Conservation (phyloP, 2,113 vertebrate species). For the Dipodomys merriami region DNA sequence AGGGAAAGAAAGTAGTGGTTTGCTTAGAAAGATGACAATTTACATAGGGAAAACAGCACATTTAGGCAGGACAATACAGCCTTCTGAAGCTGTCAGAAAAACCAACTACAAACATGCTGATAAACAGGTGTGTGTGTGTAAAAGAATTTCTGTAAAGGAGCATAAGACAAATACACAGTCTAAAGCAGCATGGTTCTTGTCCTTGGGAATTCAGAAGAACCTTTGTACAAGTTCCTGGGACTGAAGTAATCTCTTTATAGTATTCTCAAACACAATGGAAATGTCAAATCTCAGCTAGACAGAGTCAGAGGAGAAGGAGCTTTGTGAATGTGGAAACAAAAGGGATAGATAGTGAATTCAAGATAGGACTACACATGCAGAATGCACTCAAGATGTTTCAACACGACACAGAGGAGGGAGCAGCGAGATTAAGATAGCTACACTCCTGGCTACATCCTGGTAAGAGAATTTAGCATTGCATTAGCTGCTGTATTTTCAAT, state of each 20-base stretch:
- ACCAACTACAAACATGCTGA: slow-evolving; percentile 84
- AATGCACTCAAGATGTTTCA: slow-evolving; percentile 75
- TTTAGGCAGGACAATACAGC: slow-evolving; percentile 76
- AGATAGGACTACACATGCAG: slow-evolving; percentile 77
- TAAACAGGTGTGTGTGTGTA: slow-evolving; percentile 59
- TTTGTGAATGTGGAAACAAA: not conserved
- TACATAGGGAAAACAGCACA: slow-evolving; percentile 81
- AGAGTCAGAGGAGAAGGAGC: not conserved
- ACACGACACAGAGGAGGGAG: slow-evolving; percentile 72
- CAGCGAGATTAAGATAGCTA: not conserved
- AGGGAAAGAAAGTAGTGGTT: slow-evolving; percentile 84
- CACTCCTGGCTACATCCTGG: slow-evolving; percentile 27
- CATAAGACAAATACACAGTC: slow-evolving; percentile 79
- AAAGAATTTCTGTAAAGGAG: slow-evolving; percentile 81
- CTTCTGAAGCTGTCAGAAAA: slow-evolving; percentile 79
- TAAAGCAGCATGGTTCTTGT: slow-evolving; percentile 72
- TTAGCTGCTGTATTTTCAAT: slow-evolving; percentile 24
- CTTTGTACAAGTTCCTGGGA: slow-evolving; percentile 54
- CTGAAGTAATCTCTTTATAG: slow-evolving; percentile 71
- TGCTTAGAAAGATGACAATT: slow-evolving; percentile 84
- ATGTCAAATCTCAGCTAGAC: slow-evolving; percentile 67
- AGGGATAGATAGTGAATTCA: not conserved
- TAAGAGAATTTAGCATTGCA: not conserved
- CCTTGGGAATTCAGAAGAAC: slow-evolving; percentile 57
- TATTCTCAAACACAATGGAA: slow-evolving; percentile 75